phyloP scores from a whole-genome alignment of 2,113 vertebrate species.

The Xenopus tropicalis region DNA sequence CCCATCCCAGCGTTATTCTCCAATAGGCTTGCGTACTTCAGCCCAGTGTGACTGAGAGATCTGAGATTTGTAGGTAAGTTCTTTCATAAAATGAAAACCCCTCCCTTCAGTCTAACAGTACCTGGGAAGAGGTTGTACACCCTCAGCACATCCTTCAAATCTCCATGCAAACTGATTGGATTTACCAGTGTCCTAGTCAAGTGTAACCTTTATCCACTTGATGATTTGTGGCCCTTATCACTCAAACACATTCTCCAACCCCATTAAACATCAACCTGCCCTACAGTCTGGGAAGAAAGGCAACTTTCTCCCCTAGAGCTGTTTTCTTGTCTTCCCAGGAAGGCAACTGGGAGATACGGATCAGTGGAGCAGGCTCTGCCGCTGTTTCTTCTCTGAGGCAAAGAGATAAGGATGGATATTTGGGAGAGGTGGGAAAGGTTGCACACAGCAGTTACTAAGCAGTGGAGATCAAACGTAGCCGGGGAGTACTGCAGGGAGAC shows the following conservation, averaged over 20 bases:
- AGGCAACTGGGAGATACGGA: constrained; percentile 26
- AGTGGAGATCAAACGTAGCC: constrained; percentile 20
- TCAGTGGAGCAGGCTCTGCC: constrained; percentile 20
- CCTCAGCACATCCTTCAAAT: too few relatives aligned
- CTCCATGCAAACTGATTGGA: not conserved
- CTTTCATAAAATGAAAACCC: too few relatives aligned
- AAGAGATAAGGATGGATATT: constrained; percentile 36
- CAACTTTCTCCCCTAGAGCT: constrained; percentile 15
- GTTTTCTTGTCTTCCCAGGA: constrained; percentile 4
- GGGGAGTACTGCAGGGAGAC: constrained; percentile 4
- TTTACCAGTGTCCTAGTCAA: not conserved
- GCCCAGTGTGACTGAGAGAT: too few relatives aligned
- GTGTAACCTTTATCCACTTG: not conserved
- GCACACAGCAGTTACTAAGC: constrained; percentile 19
- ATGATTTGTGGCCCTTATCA: constrained; percentile 9
- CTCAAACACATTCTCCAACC: not conserved
- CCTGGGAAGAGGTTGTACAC: too few relatives aligned
- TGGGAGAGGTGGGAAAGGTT: constrained; percentile 22
- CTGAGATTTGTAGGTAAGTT: too few relatives aligned
- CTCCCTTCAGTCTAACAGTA: too few relatives aligned
- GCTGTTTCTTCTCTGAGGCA: constrained; percentile 35
- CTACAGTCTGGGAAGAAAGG: not conserved
- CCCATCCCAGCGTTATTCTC: too few relatives aligned
- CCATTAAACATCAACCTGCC: not conserved
- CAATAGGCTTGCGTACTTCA: too few relatives aligned